phyloP scores from a whole-genome alignment of 2,113 vertebrate genomes.

The Neogale vison region DNA sequence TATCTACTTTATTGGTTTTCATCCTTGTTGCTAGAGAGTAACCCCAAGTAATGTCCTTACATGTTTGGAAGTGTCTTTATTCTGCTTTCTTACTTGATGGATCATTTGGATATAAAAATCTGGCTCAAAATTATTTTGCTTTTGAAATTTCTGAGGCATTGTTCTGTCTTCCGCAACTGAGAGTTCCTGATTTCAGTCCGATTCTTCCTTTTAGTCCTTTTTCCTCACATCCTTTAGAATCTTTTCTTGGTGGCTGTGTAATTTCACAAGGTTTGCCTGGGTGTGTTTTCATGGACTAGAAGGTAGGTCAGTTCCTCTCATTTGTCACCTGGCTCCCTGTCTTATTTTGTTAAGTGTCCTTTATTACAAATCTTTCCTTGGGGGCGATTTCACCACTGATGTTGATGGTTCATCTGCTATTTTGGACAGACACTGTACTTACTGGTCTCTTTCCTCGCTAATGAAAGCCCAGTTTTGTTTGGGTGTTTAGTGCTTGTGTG shows the following conservation, averaged over 20 bases:
- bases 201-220: neutral
- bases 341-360: neutral
- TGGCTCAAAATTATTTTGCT: conserved; percentile 30
- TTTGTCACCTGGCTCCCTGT: neutral
- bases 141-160: conserved; percentile 10
- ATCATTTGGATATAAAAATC: conserved; percentile 15
- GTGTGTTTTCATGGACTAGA: neutral
- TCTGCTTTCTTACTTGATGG: neutral
- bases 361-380: neutral
- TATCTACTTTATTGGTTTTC: conserved; percentile 32
- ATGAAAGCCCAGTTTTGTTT: neutral
- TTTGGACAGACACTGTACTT: neutral
- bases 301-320: neutral
- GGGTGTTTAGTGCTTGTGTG: neutral
- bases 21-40: conserved; percentile 39
- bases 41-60: neutral
- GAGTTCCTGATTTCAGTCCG: conserved; percentile 42
- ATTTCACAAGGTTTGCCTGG: neutral
- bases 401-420: neutral
- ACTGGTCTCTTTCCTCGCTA: neutral
- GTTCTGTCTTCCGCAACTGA: neutral
- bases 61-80: conserved; percentile 3
- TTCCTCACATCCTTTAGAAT: neutral
- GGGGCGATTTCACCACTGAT: neutral
- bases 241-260: neutral